Base-by-base conservation (phyloP, 2,113 vertebrate genomes). In the Australoheros scitulus region DNA sequence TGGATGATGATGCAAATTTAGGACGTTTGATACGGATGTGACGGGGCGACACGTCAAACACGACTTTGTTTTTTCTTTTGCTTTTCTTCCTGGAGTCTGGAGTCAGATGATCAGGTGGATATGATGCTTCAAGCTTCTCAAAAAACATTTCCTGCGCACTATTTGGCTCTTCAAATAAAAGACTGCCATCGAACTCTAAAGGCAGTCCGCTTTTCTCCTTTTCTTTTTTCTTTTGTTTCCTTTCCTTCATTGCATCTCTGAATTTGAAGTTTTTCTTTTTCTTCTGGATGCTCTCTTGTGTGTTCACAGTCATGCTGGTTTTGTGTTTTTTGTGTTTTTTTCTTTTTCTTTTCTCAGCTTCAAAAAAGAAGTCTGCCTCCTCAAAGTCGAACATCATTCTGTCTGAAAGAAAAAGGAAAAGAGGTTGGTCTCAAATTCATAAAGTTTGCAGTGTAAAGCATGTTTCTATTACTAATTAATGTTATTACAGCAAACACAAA, bases 31-130 rank as follows among this genome's bases (percentile, higher is more conserved):
- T 26, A 3, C 7, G 17, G 22, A 76, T 50, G 65, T 57, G 6
- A 11, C 15, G 52, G 0, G 84, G 80, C 0, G 89, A 68, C 15
- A 91, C 85, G 61, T 89, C 88, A 74, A 96, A 96, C 2, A 3
- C 74, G 17, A 96, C 95, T 79, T 82, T 94, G 76, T 93, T 95
- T 83, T 91, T 94, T 7, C 11, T 82, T 79, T 80, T 86, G 4
- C 3, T 4, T 74, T 84, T 89, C 60, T 88, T 84, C 24, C 24
- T 72, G 15, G 60, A 24, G 41, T 52, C 56, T 50, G 22, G 22
- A 32, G 58, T 32, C 22, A 7, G 17, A 6, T 1, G 3, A 20
- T 77, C 70, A 2, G 22, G 20, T 3, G 7, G 36, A 24, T 34
- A 55, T 2, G 58, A 15, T 3, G 18, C 7, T 6, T 24, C 14